Percentiles rank a stretch among this genome's conserved stretches.
Evolutionary conservation across 2,113 vertebrate species (phyloP).

Genomic region (Dascyllus trimaculatus): DNA sequence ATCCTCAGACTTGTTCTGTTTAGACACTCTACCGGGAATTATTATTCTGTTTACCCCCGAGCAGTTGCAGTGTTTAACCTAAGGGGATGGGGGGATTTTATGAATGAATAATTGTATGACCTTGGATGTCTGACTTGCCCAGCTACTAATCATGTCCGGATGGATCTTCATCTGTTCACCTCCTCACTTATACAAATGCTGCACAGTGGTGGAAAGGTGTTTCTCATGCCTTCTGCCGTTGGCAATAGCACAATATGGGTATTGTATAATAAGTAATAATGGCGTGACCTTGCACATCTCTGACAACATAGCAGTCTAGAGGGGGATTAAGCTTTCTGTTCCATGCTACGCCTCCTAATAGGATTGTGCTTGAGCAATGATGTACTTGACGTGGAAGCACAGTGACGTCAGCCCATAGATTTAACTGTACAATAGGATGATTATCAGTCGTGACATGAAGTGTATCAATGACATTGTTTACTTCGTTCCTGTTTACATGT

Average conservation of each 20-base stretch:
- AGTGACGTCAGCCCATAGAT: conserved; percentile 54
- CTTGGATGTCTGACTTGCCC: conserved; percentile 42
- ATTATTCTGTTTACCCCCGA: conserved; percentile 10
- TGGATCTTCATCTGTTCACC: conserved; percentile 44
- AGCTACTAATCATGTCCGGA: conserved; percentile 12
- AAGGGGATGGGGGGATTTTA: conserved; percentile 6
- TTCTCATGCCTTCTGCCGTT: conserved; percentile 50
- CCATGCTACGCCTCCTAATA: conserved; percentile 47
- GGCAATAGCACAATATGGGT: conserved; percentile 71
- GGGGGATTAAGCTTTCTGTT: conserved; percentile 55
- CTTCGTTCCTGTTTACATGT: conserved; percentile 88
- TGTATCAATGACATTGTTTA: conserved; percentile 83
- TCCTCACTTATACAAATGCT: conserved; percentile 49
- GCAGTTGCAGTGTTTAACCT: conserved; percentile 27
- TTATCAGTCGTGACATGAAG: conserved; percentile 68
- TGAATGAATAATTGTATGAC: conserved; percentile 43
- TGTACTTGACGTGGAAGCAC: conserved; percentile 62
- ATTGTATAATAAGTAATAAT: conserved; percentile 69
- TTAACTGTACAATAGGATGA: conserved; percentile 57
- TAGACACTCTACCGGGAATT: conserved; percentile 16
- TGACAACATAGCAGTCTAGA: conserved; percentile 51
- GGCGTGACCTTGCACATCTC: conserved; percentile 73
- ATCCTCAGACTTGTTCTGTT: conserved; percentile 23
- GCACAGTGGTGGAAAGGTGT: conserved; percentile 56
- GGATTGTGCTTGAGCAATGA: conserved; percentile 62